Conservation (phyloP, 2,888 invertebrate genomes). For the Lithosia quadra region DNA sequence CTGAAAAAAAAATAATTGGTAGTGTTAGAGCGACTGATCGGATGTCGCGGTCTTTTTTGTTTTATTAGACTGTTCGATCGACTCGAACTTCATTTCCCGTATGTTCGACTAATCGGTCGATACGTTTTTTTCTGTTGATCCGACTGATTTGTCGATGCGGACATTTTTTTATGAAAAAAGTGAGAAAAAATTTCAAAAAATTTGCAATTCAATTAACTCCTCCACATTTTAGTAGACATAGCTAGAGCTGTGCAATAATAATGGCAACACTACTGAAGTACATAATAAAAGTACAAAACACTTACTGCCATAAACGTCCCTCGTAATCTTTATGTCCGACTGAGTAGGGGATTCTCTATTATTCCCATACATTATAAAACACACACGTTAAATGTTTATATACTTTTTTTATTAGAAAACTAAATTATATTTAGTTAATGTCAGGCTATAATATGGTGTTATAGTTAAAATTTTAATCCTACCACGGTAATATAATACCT, state of each 20-base stretch:
- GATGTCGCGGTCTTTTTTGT: no score
- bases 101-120: no score
- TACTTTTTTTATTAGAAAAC: constrained; percentile 9
- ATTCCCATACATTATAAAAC: constrained; percentile 20
- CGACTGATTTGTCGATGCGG: no score
- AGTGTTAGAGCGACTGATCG: no score
- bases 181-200: no score
- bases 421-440: neutral
- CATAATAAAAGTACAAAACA: constrained; percentile 36
- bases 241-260: constrained; percentile 25
- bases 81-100: no score
- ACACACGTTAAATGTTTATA: constrained; percentile 18
- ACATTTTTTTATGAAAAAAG: no score
- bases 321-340: constrained; percentile 45
- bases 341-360: constrained; percentile 35
- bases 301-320: constrained; percentile 38
- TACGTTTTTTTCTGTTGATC: no score
- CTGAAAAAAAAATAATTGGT: no score
- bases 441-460: neutral
- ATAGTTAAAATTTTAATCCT: neutral
- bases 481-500: neutral
- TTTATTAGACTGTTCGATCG: no score
- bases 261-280: constrained; percentile 24
- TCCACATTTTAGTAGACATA: neutral
- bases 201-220: neutral